Evolutionary conservation across 2,113 vertebrate species (phyloP), one percentile per base, ranked within the genome.

Genomic region (Dendropsophus ebraccatus): DNA sequence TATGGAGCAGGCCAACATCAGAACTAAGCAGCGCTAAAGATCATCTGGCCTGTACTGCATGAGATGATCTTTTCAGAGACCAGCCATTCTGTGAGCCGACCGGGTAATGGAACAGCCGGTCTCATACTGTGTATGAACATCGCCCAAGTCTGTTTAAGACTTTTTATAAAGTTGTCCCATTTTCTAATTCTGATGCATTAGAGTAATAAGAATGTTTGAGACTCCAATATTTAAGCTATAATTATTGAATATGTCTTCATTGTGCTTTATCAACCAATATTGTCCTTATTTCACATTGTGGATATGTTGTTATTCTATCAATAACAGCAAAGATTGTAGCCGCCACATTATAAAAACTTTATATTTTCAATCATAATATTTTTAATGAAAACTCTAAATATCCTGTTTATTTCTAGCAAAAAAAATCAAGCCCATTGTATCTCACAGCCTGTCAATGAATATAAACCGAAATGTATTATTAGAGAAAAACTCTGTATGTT

Each of bases 291-390:
- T 49, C 10, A 2, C 9, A 5, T 41, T 41, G 3, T 41, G 41
- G 13, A n/a, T 25, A 50, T 49, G 41, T n/a, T 41, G 8, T 47
- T 0, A 67, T 16, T 49, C 12, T 13, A 2, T 80, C 30, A 37
- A 45, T 13, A 58, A 41, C 32, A n/a, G 35, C 60, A 25, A 16
- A 32, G 10, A 80, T 58, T 58, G 25, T 80, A 62, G 41, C n/a
- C 19, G 0, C 54, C 30, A 25, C 14, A 58, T 23, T 45, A 80
- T 62, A 41, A 30, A 54, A 32, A 6, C 19, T 58, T 28, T 37
- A 35, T 41, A 67, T 80, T 62, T 80, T 56, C 10, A 80, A 21
- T 25, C 35, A 41, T n/a, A 80, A 80, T 58, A 80, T 80, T 35
- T 62, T 58, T 11, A 41, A 54, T 35, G 10, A 12, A 35, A 78